Base-by-base conservation (phyloP, 2,888 invertebrate species). In the Phortica okadai region DNA sequence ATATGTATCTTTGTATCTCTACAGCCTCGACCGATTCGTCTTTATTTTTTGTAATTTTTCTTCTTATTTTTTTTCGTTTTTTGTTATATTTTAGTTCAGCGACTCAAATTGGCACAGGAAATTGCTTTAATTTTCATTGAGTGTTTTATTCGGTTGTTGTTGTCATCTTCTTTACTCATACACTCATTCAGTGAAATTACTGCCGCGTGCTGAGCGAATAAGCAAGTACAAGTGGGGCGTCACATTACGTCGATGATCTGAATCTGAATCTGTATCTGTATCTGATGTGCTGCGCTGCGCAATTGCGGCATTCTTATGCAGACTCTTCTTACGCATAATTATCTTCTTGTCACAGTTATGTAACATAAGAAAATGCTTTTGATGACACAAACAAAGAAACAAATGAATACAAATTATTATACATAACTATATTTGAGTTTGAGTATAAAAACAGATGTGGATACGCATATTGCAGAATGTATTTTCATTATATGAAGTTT, bases 81-180 rank as follows among this genome's bases (percentile, higher is more conserved):
- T 56, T 56, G 56, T 84, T 84, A 82, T 77, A 81, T 84, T 86
- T 86, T 83, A 83, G 82, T 88, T 88, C 84, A 84, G 82, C 80
- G 82, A 83, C 82, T 83, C 76, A 84, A 85, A 88, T 85, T 84
- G 87, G 84, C 81, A 84, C 88, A 88, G 87, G 87, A 88, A 86
- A 88, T 87, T 84, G 82, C 88, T 85, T 84, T 83, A 85, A 88
- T 86, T 87, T 81, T 82, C 83, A 84, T 85, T 84, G 83, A 87
- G 87, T 85, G 83, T 78, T 85, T 79, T 66, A 33, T 62, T 62
- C 25, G 21, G 50, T 44, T 33, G 58, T 10, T 66, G 62, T 70
- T 75, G 69, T 8, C 69, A 10, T 21, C 14, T 25, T 21, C 33
- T 73, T 45, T 44, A 33, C 70, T 74, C 42, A 21, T 25, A 67